Conservation (phyloP, 2,888 invertebrate species). For the Globia sparganii region DNA sequence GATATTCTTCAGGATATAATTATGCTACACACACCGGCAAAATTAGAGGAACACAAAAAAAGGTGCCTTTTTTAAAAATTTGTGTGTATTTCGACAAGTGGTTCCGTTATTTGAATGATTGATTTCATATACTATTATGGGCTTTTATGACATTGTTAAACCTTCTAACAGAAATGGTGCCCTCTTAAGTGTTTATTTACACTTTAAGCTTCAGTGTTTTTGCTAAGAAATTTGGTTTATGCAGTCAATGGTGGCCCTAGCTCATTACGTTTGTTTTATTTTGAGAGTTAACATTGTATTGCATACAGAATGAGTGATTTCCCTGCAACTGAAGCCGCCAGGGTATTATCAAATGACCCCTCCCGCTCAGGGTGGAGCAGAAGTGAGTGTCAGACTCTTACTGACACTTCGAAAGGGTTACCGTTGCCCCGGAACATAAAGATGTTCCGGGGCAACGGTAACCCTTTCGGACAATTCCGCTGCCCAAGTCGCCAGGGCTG, state of each 20-base stretch:
- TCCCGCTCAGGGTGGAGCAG: no score
- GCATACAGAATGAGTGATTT: conserved; percentile 14
- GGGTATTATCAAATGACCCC: no score
- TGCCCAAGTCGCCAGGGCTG: neutral
- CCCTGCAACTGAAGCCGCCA: neutral
- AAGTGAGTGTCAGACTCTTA: no score
- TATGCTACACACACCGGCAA: no score
- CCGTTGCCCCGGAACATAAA: no score
- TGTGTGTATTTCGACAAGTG: neutral
- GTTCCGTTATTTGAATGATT: no score
- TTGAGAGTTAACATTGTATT: conserved; percentile 13
- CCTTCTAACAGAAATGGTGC: neutral
- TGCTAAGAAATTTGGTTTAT: neutral
- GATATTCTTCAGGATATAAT: no score
- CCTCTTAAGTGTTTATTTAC: neutral
- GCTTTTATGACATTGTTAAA: neutral
- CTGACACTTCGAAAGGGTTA: no score
- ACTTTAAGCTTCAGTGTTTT: neutral
- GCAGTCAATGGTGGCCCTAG: neutral
- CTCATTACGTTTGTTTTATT: neutral
- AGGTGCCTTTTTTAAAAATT: neutral
- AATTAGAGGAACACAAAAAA: neutral
- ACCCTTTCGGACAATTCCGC: no score
- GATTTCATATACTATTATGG: no score
- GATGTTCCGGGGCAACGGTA: no score